Conservation (phyloP, 2,113 vertebrate genomes). For the Prinia subflava region DNA sequence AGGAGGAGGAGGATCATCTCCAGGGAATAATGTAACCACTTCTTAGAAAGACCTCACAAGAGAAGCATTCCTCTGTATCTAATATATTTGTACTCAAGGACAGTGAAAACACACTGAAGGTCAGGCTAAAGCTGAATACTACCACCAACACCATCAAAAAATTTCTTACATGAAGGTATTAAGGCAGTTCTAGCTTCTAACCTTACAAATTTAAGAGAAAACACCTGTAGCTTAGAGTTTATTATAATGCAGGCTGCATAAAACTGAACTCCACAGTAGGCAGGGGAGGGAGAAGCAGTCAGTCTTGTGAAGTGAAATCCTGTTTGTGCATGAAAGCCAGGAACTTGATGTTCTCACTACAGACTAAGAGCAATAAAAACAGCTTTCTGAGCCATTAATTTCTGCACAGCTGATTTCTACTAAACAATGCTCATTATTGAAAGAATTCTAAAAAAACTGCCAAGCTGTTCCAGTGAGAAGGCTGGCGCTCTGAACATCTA, state of each 20-base stretch:
- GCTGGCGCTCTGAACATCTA: slow-evolving; percentile 13
- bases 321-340: slow-evolving; percentile 14
- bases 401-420: slow-evolving; percentile 68
- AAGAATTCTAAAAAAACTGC: slow-evolving; percentile 44
- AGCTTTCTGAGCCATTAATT: slow-evolving; percentile 69
- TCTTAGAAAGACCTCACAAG: background rate
- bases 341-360: slow-evolving; percentile 68
- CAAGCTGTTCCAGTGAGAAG: slow-evolving; percentile 17
- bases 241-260: slow-evolving; percentile 25
- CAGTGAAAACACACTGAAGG: background rate
- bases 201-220: background rate
- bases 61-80: background rate
- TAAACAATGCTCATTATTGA: slow-evolving; percentile 69
- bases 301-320: slow-evolving; percentile 22
- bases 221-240: background rate
- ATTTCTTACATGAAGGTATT: background rate
- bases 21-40: background rate
- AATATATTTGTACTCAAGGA: background rate
- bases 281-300: background rate
- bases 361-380: slow-evolving; percentile 58
- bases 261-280: background rate
- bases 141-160: background rate
- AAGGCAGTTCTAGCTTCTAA: background rate
- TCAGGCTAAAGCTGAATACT: background rate
- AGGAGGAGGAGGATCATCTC: background rate